Evolutionary conservation across 2,113 vertebrate species (phyloP), one percentile per base, ranked within the genome.

Genomic region (Monarcha castaneiventris): DNA sequence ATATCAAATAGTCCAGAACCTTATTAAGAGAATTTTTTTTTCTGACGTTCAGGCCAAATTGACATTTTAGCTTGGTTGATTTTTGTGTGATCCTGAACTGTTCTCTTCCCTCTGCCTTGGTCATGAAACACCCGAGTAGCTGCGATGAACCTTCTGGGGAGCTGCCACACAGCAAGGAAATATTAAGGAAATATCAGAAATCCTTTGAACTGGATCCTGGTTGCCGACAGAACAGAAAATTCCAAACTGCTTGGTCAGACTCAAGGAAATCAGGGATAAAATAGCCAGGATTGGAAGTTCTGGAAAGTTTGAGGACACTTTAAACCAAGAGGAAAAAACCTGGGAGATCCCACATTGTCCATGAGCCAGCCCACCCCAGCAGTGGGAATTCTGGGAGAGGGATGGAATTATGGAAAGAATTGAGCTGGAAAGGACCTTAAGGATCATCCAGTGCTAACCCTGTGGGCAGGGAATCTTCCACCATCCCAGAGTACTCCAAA

Each of bases 401-500:
- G 3, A 41, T 0, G 22, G 61, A 84, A 32, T 22, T 7, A 27
- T 17, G 46, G 52, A 11, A 43, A 13, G 16, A 33, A 11, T 3
- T 52, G 62, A 17, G 26, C 17, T 35, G 72, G 72, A 14, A 49
- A 13, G 12, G 13, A 85, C 7, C 26, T 35, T 9, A 4, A 51
- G n/a, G 32, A 7, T 26, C 30, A 0, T 0, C 43, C 48, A 30
- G 62, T n/a, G 4, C 54, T 4, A 23, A 11, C 23, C 58, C 25
- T 5, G 2, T 11, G 22, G 32, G 35, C 55, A 61, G 80, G 46
- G 81, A 33, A 44, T 1, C 12, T 84, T 0, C 41, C 41, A n/a
- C 11, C 0, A 0, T 7, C 23, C 69, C 59, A 74, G 23, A 18
- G 0, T 29, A 7, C 14, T 73, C 68, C 51, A 4, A 35, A 9